phyloP scores from a whole-genome alignment of 2,113 vertebrate genomes.

The Syngnathus typhle region DNA sequence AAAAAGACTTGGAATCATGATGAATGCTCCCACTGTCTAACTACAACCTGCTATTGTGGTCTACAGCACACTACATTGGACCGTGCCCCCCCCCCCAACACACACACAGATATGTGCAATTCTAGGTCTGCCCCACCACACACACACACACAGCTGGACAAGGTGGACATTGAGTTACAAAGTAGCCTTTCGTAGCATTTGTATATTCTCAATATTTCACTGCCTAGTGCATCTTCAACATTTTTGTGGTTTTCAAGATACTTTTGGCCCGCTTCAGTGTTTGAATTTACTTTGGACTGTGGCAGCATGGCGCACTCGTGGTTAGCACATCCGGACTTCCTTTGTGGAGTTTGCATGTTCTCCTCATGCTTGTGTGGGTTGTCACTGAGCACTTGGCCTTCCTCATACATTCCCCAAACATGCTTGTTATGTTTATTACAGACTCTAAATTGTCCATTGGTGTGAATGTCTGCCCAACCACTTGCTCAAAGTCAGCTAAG shows the following conservation, averaged over 20 bases:
- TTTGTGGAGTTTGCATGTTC: not conserved
- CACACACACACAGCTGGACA: conserved; percentile 53
- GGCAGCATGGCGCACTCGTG: not conserved
- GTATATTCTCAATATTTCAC: not conserved
- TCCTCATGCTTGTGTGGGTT: not conserved
- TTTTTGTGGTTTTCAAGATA: not conserved
- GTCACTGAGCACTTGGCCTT: too few relatives aligned
- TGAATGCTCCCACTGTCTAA: conserved; percentile 53
- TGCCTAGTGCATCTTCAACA: not conserved
- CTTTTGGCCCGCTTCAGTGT: not conserved
- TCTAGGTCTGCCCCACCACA: conserved; percentile 18
- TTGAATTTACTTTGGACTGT: not conserved
- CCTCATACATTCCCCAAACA: too few relatives aligned
- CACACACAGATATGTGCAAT: conserved; percentile 28
- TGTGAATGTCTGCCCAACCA: too few relatives aligned
- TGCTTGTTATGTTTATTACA: too few relatives aligned
- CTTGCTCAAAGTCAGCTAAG: too few relatives aligned
- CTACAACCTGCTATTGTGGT: conserved; percentile 62
- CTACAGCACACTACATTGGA: conserved; percentile 38
- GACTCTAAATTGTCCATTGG: too few relatives aligned
- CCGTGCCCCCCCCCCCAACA: conserved; percentile 19
- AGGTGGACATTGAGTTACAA: conserved; percentile 47
- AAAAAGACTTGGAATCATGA: conserved; percentile 36
- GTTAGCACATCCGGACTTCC: not conserved
- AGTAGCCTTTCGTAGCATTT: conserved; percentile 28